A percentile compares a stretch with the other conserved stretches of the same genome.
Conservation (phyloP, 2,113 vertebrate genomes). For the Rattus rattus region DNA sequence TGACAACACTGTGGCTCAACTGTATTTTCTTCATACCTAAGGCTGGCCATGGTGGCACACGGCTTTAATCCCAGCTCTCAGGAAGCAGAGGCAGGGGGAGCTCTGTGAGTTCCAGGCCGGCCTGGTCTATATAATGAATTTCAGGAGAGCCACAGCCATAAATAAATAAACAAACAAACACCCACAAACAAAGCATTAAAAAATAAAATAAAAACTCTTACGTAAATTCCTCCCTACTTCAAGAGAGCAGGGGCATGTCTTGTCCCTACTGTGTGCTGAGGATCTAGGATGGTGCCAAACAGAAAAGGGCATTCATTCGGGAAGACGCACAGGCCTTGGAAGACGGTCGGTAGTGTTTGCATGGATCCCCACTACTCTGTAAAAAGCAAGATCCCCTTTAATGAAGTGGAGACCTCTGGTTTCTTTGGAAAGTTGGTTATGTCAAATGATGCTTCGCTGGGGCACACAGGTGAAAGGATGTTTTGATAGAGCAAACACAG, state of each 20-base stretch:
- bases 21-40: background rate
- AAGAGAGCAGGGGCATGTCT: background rate
- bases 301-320: background rate
- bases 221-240: background rate
- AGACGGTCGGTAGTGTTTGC: background rate
- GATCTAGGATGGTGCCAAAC: background rate
- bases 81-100: background rate
- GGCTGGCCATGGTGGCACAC: background rate
- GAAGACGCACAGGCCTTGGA: background rate
- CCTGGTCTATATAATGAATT: background rate
- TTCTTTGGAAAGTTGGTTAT: too few relatives aligned
- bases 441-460: too few relatives aligned
- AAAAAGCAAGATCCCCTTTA: background rate
- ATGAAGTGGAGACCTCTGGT: too few relatives aligned
- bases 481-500: too few relatives aligned
- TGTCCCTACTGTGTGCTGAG: background rate
- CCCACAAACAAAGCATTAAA: background rate
- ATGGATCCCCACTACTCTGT: background rate
- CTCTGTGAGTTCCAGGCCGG: background rate
- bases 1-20: background rate
- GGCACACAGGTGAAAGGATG: too few relatives aligned
- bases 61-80: background rate
- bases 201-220: background rate
- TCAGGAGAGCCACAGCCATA: background rate
- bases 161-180: background rate